Evolutionary conservation across 2,888 invertebrate species (phyloP), one percentile per base, ranked within the genome.

Genomic region (Notocelia uddmanniana): DNA sequence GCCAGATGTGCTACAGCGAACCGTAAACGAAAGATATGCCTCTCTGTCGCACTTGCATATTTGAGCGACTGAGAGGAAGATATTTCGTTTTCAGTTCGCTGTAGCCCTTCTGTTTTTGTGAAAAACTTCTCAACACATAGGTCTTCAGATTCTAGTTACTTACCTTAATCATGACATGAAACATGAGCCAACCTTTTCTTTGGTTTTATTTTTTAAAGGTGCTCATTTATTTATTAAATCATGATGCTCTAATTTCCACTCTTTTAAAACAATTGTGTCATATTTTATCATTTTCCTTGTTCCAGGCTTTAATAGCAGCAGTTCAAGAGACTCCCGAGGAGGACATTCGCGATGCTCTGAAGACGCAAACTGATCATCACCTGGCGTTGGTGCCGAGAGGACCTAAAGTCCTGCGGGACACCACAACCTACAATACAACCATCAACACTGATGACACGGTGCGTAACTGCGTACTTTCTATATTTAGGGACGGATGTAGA

Each of bases 391-490:
- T 96, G 74, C 94, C 95, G 55, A 93, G 94, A 11, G 97, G 96
- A 50, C 97, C 97, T 0, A 94, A 95, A 74, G 91, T 97, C 74
- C 94, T 98, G 68, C 96, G 96, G 83, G 97, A 97, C 82, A 96
- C 97, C 45, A 94, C 95, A 76, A 96, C 96, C 76, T 96, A 96
- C 78, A 96, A 96, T 79, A 97, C 97, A 86, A 96, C 97, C 66
- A 95, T 97, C 84, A 97, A 98, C 87, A 97, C 97, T 75, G 98
- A 98, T 94, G 97, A 97, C 83, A 96, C 96, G 75, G 95, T 95
- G 78, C 76, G 76, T 75, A 45, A 3, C 18, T 19, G 48, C 5
- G 41, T 45, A n/a, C 41, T 15, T 15, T 45, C 41, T n/a, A 8
- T n/a, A 8, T 45, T 13, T 45, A n/a, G 45, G 45, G 15, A n/a